Base-by-base conservation (phyloP, 2,888 invertebrate genomes). In the Andrena flavipes region DNA sequence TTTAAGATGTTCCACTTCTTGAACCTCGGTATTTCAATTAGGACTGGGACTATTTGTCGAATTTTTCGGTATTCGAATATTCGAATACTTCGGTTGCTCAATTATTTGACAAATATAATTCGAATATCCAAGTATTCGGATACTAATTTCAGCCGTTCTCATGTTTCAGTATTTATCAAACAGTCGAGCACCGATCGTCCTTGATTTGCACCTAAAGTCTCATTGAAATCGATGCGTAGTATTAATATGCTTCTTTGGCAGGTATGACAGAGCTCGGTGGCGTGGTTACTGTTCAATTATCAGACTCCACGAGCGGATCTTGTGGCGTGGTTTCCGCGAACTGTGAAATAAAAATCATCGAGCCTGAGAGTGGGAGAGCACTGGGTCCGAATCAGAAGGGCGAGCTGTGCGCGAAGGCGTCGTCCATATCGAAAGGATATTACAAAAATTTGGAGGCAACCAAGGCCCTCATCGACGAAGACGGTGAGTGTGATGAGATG, bases 391-490 rank as follows among this genome's bases (percentile, higher is more conserved):
- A 92, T 64, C 60, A 92, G 29, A 62, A 56, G 0, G 92, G 91
- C 0, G 91, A 91, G 42, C 2, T 90, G 2, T 87, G 75, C 10
- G 2, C 70, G 0, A 91, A 87, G 64, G 5, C 84, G 0, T 0
- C 2, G 0, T 51, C 20, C 0, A 89, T 95, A 0, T 95, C 95
- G 95, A 94, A 93, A 20, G 95, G 95, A 0, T 96, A 96, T 89
- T 94, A 94, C 60, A 95, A 95, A 73, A 95, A 95, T 88, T 94
- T 94, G 20, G 91, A 94, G 80, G 95, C 95, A 2, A 96, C 95
- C 0, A 91, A 91, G 56, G 94, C 94, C 54, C 94, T 94, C 2
- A 91, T 96, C 4, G 94, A 94, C 64, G 80, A 91, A 0, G 95
- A 95, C 48, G 95, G 95, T 91, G 69, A 68, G 29, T 51, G 42